A percentile compares a stretch with the other conserved stretches of the same genome.
Conservation (phyloP, 1,140 invertebrate species). For the Apis laboriosa region DNA sequence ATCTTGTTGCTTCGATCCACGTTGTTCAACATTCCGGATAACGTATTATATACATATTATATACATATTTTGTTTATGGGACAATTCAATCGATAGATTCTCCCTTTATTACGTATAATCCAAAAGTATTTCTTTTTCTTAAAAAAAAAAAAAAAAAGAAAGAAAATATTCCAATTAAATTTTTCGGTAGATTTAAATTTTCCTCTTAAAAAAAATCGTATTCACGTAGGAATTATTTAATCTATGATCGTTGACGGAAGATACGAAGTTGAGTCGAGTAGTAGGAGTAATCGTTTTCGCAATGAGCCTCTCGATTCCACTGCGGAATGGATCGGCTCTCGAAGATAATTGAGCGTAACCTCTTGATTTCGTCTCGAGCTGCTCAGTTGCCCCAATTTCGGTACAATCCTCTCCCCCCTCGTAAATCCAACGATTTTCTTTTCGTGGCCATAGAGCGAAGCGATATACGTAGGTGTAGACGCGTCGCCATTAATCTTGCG, state of each 20-base stretch:
- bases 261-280: too few relatives aligned
- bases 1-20: not conserved
- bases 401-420: not conserved
- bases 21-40: not conserved
- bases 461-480: conserved; percentile 58
- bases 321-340: not conserved
- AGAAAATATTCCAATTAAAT: too few relatives aligned
- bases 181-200: too few relatives aligned
- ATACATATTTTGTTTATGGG: not conserved
- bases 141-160: too few relatives aligned
- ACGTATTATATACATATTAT: not conserved
- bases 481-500: conserved; percentile 54
- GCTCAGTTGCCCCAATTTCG: not conserved
- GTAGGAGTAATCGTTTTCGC: too few relatives aligned
- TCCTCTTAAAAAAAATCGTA: too few relatives aligned
- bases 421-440: conserved; percentile 41
- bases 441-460: conserved; percentile 20
- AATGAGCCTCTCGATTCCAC: too few relatives aligned
- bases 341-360: not conserved
- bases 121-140: too few relatives aligned
- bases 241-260: too few relatives aligned
- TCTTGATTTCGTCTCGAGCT: not conserved
- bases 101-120: not conserved
- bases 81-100: not conserved
- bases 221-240: too few relatives aligned